A percentile compares a stretch with the other conserved stretches of the same genome.
phyloP scores from a whole-genome alignment of 2,888 invertebrate genomes.

The Amblyteles armatorius region DNA sequence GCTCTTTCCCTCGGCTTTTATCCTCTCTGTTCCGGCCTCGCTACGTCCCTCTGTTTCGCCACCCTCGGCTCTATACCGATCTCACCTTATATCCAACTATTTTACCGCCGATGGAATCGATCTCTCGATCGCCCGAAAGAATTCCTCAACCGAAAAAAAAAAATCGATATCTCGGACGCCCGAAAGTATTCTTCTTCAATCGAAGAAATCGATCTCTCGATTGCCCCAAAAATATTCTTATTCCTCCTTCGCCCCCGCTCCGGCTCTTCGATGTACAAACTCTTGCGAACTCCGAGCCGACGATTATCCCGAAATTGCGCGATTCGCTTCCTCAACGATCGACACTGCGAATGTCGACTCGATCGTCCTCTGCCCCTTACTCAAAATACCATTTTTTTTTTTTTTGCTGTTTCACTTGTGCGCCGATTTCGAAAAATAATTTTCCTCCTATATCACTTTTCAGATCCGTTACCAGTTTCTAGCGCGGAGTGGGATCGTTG shows the following conservation, averaged over 20 bases:
- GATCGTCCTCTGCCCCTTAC: not conserved
- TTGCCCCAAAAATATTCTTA: not conserved
- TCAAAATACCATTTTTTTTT: not conserved
- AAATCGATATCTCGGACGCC: too few relatives aligned
- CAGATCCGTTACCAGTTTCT: not conserved
- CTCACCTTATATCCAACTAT: not conserved
- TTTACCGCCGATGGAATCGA: not conserved
- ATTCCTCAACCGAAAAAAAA: too few relatives aligned
- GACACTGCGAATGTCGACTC: not conserved
- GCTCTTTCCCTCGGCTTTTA: slow-evolving; percentile 21
- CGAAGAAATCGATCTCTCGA: not conserved
- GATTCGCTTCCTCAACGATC: not conserved
- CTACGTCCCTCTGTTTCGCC: slow-evolving; percentile 19
- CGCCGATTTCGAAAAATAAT: not conserved
- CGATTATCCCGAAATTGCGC: not conserved
- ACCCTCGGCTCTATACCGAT: not conserved
- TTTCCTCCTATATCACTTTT: not conserved
- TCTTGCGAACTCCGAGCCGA: not conserved
- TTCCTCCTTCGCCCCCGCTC: not conserved
- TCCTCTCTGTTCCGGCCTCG: slow-evolving; percentile 1
- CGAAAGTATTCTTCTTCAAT: too few relatives aligned
- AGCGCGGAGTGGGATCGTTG: not conserved
- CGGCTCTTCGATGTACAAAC: not conserved
- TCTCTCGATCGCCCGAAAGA: too few relatives aligned
- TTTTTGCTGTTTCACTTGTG: not conserved